Evolutionary conservation across 2,888 invertebrate genomes (phyloP), one percentile per base, ranked within the genome.

Genomic region (Aquatica leii): DNA sequence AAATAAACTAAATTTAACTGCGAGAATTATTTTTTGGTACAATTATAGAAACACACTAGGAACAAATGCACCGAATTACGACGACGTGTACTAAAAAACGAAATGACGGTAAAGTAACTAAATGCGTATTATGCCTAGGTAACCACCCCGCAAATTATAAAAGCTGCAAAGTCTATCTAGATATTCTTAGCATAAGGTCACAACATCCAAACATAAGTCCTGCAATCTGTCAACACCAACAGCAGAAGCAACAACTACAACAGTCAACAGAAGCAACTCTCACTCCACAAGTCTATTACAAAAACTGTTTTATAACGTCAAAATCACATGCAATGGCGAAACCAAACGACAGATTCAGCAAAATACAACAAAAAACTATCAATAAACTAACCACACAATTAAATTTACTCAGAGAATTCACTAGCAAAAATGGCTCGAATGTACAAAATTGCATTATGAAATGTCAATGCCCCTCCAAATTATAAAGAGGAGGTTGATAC

Each of bases 131-230:
- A 41, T 41, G n/a, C n/a, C 17, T 15, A 24, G 51, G 35, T 12
- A 5, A 31, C 5, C 51, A 31, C 51, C 51, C 14, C 2, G 51
- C 24, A 6, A 51, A 51, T 14, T 51, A 51, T 11, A 51, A 51
- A 51, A 12, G 51, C 8, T 51, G 51, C 17, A 51, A 17, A 51
- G 51, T 51, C 2, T 31, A 51, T n/a, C 51, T 51, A 5, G 51
- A 51, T 20, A 51, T 51, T 20, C n/a, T 51, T 2, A 24, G 11
- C 18, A 48, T 17, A 18, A n/a, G 46, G 8, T 31, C 31, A 9
- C 4, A 31, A 31, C 5, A 18, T 48, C 17, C 46, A 18, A 48
- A 48, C 17, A 8, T 31, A 6, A 9, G 31, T 20, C 5, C 20
- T 15, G 18, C 46, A 18, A 15, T 14, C 17, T 4, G 15, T 43